Base-by-base conservation (phyloP, 2,797 vertebrate genomes). In the Brachyrhaphis roseni region DNA sequence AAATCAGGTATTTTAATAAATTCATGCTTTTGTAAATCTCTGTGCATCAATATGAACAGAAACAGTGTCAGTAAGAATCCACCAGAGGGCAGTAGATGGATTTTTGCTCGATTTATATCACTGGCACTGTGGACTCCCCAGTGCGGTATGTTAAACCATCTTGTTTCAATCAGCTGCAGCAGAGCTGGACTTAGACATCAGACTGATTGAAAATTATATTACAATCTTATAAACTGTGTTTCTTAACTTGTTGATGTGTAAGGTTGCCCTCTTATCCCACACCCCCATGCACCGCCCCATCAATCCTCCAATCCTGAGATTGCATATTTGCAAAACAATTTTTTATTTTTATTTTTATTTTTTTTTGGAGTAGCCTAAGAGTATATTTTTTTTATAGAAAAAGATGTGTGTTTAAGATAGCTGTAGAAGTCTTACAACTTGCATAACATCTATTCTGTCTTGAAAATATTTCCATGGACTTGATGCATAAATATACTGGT, bases 61-160 rank as follows among this genome's bases (percentile, higher is more conserved):
- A 80, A 75, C 75, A 45, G 64, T 82, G 84, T 83, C 78, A 16
- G n/a, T 0, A 0, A 51, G 13, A 51, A 23, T 80, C 95, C 95
- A 95, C 90, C 86, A 78, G 94, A 89, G 91, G 94, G 94, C 94
- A 94, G 94, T 87, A 94, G 81, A 93, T 81, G 71, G 75, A 80
- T 82, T 80, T 53, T 72, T 18, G 39, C 59, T 78, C 23, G 72
- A 49, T 31, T 62, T 64, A 28, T 46, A 6, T 59, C 66, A 16
- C 20, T 86, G 51, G 39, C 72, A n/a, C 31, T 80, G 12, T 43
- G 51, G 11, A 36, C 53, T 75, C 51, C 59, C 70, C 16, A 66
- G 36, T 39, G 53, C 79, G 41, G 57, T 39, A 62, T 73, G 85
- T 55, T 39, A 20, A 78, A 51, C 81, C 88, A 90, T 87, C 84